Conservation (phyloP, 2,888 invertebrate species). For the Cancer borealis region DNA sequence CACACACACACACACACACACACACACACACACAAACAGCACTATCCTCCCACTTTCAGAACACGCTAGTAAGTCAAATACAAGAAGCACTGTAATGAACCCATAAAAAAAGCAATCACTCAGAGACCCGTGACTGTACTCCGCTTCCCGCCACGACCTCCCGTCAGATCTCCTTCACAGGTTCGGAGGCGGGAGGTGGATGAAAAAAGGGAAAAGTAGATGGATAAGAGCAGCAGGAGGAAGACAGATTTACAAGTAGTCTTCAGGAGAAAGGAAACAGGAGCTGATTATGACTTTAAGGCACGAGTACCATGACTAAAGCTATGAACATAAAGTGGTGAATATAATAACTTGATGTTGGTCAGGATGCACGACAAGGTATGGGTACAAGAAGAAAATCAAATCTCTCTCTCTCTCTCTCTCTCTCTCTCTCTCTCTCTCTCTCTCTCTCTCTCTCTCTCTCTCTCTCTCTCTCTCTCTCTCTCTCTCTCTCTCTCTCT, state of each 20-base stretch:
- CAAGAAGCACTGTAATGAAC: neutral
- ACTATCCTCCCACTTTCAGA: neutral
- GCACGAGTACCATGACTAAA: neutral
- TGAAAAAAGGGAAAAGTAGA: neutral
- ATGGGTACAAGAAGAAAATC: too few species aligned
- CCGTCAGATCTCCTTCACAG: neutral
- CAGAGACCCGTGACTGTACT: neutral
- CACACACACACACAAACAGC: neutral
- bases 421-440: neutral
- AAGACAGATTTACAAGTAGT: neutral
- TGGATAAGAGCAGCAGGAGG: neutral
- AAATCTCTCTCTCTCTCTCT: constrained; percentile 21
- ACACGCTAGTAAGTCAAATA: constrained; percentile 6
- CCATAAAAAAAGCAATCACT: neutral
- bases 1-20: too few species aligned
- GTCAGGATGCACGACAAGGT: neutral
- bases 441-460: constrained; percentile 12
- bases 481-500: constrained; percentile 45
- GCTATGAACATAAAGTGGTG: neutral
- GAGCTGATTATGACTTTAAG: neutral
- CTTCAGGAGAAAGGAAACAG: neutral
- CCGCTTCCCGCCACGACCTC: neutral
- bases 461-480: constrained; percentile 38
- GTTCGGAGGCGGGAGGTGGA: neutral
- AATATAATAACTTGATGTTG: neutral